Base-by-base conservation (phyloP, 2,888 invertebrate species). In the Orthosia gracilis region DNA sequence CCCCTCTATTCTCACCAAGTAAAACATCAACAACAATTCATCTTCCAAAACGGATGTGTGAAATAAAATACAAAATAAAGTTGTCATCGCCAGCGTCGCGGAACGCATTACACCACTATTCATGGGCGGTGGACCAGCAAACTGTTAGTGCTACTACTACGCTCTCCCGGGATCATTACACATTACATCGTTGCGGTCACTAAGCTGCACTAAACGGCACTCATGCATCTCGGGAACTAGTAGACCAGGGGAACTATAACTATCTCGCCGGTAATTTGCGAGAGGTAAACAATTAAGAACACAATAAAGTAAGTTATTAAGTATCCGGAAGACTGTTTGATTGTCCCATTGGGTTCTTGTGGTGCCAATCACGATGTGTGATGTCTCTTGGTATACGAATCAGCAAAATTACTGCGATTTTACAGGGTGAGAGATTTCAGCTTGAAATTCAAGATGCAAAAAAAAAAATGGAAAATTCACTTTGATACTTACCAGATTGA, bases 21-120 rank as follows among this genome's bases (percentile, higher is more conserved):
- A 75, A 18, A 55, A 55, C 26, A 54, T 45, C n/a, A 55, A 21
- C n/a, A 55, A 21, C 40, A 7, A 66, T 63, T 55, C 65, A 31
- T 26, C n/a, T 47, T 68, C 23, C 17, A 68, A 21, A 73, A 61
- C 62, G 74, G 81, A 80, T 68, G 70, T 78, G 82, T 81, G 70
- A 81, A 74, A 78, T 73, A 77, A 78, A 79, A 80, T 65, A 80
- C 58, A 58, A 63, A 75, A 82, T 78, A 69, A 78, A 82, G 75
- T 78, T 78, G 82, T 82, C 82, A 75, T 62, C 62, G 75, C 21
- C 82, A 59, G 21, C 59, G n/a, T 71, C 52, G 82, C 71, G 66
- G 54, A 66, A 82, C 81, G 23, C 52, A 71, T 71, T 71, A 78
- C 69, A 57, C 45, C 15, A 55, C 77, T 69, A 69, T 71, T 71